These are phyloP conservation scores for Prunella fulvescens DNA, from an alignment of 2,113 vertebrate genomes.

Conservation along the genomic window DNA sequence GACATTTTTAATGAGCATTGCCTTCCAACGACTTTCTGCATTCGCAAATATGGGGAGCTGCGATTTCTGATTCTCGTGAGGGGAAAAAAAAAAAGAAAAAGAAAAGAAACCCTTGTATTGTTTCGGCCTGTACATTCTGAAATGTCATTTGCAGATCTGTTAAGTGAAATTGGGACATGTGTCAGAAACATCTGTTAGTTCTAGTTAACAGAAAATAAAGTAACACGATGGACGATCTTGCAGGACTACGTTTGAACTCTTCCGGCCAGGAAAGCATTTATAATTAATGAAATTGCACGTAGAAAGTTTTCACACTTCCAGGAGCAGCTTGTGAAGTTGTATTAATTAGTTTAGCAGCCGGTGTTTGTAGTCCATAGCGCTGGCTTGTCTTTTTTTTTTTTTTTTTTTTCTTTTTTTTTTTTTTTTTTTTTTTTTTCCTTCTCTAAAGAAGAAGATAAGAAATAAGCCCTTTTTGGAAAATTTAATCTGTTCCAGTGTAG, in stretches of 20 bases:
- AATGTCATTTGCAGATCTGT: constrained; percentile 70
- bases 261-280: constrained; percentile 62
- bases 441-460: constrained; percentile 39
- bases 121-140: constrained; percentile 62
- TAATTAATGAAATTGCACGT: constrained; percentile 68
- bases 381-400: neutral
- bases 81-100: fast-evolving
- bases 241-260: constrained; percentile 56
- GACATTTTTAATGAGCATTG: constrained; percentile 49
- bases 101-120: neutral
- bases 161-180: constrained; percentile 67
- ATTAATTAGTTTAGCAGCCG: constrained; percentile 72
- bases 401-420: neutral
- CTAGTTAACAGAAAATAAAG: constrained; percentile 66
- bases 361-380: constrained; percentile 23
- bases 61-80: neutral
- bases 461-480: constrained; percentile 54
- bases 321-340: constrained; percentile 65
- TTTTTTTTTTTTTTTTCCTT: neutral
- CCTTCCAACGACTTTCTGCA: neutral
- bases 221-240: constrained; percentile 11
- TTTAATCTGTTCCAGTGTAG: constrained; percentile 44
- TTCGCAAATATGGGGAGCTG: neutral
- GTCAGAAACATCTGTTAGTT: constrained; percentile 72
- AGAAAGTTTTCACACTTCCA: constrained; percentile 72